A percentile compares a stretch with the other conserved stretches of the same genome.
phyloP scores from a whole-genome alignment of 2,113 vertebrate genomes.

The Entomyzon cyanotis region DNA sequence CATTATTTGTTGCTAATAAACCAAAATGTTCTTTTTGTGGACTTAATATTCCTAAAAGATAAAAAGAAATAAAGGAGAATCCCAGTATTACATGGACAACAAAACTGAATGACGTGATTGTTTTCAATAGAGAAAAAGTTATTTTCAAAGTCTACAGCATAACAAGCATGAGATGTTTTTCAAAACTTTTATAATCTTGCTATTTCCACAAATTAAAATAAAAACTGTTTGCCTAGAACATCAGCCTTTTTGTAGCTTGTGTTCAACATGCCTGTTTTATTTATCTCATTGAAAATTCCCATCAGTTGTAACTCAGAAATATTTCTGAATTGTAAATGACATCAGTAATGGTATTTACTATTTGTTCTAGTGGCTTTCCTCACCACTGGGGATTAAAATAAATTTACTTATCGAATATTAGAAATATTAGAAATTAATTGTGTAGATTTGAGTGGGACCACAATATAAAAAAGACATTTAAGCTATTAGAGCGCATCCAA shows the following conservation, averaged over 20 bases:
- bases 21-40: neutral
- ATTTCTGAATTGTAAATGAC: neutral
- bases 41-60: neutral
- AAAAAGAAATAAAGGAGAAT: neutral
- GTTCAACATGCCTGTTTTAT: neutral
- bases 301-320: neutral
- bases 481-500: neutral
- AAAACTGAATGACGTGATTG: neutral
- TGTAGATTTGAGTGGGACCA: neutral
- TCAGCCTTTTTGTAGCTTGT: neutral
- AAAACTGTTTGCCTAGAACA: neutral
- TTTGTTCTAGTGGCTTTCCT: neutral
- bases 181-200: neutral
- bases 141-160: neutral
- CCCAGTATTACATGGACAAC: neutral
- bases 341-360: neutral
- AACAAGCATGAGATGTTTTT: neutral
- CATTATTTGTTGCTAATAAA: neutral
- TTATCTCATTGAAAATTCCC: neutral
- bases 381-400: neutral
- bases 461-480: neutral
- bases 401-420: neutral
- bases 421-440: neutral
- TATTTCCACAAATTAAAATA: neutral
- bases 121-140: neutral